Conservation (phyloP, 2,888 invertebrate genomes). For the Acronicta psi region DNA sequence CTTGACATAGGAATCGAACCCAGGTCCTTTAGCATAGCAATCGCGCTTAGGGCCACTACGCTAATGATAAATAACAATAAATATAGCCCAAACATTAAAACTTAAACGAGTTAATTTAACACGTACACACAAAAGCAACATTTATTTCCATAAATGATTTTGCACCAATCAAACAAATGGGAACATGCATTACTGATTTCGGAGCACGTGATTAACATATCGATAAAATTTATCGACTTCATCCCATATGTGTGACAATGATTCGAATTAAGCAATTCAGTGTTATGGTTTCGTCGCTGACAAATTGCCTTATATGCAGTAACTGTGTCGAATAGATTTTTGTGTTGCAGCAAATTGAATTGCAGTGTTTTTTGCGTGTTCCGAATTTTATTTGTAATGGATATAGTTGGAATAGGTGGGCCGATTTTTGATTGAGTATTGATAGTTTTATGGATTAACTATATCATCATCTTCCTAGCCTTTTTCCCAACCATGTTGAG, state of each 20-base stretch:
- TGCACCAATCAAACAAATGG: constrained; percentile 65
- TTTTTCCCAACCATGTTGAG: too few relatives aligned
- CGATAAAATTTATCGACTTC: constrained; percentile 65
- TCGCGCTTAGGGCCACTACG: too few relatives aligned
- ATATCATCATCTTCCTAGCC: too few relatives aligned
- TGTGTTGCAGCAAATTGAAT: constrained; percentile 44
- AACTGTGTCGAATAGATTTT: constrained; percentile 43
- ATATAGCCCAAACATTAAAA: constrained; percentile 19
- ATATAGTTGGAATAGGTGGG: constrained; percentile 25
- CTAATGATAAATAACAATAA: not conserved
- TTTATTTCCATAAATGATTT: constrained; percentile 59
- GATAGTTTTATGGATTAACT: not conserved
- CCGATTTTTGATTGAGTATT: constrained; percentile 14
- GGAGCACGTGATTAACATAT: constrained; percentile 66
- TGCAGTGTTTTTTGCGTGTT: constrained; percentile 39
- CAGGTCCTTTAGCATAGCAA: too few relatives aligned
- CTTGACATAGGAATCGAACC: too few relatives aligned
- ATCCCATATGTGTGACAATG: constrained; percentile 61
- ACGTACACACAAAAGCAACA: constrained; percentile 40
- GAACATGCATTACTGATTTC: constrained; percentile 61
- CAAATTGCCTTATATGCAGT: constrained; percentile 47
- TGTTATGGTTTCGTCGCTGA: constrained; percentile 50
- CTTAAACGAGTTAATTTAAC: constrained; percentile 46
- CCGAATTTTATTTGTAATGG: constrained; percentile 44
- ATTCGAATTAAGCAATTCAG: constrained; percentile 62